Conservation (phyloP, 2,113 vertebrate species). For the Thunnus thynnus region DNA sequence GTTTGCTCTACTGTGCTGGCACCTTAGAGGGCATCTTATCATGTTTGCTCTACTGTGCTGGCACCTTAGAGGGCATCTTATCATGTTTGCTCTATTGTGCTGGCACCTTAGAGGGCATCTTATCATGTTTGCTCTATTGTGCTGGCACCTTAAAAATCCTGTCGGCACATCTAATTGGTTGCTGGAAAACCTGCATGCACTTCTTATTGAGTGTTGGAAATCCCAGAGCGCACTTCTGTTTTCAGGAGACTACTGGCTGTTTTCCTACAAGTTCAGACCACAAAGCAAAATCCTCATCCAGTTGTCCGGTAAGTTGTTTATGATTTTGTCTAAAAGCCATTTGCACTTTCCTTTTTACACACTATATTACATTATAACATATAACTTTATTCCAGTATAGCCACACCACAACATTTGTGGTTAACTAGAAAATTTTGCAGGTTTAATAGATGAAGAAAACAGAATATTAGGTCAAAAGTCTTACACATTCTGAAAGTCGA, state of each 20-base stretch:
- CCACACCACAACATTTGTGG: neutral
- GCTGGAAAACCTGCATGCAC: neutral
- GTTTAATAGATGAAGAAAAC: neutral
- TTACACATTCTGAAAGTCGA: neutral
- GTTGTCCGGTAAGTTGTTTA: constrained; percentile 45
- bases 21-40: too few species aligned
- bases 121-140: constrained; percentile 1
- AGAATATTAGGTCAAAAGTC: too few species aligned
- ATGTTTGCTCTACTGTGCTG: too few species aligned
- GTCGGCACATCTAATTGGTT: constrained; percentile 28
- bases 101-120: too few species aligned
- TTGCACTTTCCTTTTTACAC: neutral
- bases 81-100: too few species aligned
- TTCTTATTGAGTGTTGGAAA: constrained; percentile 11
- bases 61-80: too few species aligned
- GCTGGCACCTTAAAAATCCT: neutral
- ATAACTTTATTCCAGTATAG: neutral
- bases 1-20: too few species aligned
- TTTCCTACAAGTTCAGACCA: neutral
- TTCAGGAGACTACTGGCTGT: constrained; percentile 45
- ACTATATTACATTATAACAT: neutral
- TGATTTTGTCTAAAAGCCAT: neutral
- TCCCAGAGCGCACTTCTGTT: neutral
- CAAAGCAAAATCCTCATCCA: neutral
- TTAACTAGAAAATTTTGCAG: neutral